These are phyloP conservation scores for Ceratina calcarata DNA, from an alignment of 1,140 invertebrate genomes.

Conservation along the genomic window DNA sequence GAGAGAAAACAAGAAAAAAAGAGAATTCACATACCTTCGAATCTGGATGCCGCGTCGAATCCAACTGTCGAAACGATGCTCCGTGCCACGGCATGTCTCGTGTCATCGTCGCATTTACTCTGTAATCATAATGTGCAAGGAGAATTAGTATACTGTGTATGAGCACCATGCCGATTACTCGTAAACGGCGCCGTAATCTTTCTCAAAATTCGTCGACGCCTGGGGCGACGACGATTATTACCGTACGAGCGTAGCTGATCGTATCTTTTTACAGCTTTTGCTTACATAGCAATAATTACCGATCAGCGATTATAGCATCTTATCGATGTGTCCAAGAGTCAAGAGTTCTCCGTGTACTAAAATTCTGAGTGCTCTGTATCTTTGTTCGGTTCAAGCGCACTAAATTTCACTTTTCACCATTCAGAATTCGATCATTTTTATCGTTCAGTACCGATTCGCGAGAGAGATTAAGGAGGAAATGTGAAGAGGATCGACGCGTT, in stretches of 20 bases:
- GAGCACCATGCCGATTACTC: background rate
- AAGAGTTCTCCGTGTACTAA: slow-evolving; percentile 52
- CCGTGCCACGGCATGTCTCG: slow-evolving; percentile 15
- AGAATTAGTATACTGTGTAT: background rate
- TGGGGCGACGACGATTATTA: slow-evolving; percentile 10
- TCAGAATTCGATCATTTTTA: background rate
- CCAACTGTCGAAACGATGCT: slow-evolving; percentile 8
- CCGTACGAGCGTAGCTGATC: slow-evolving; percentile 42
- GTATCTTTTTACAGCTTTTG: slow-evolving; percentile 51
- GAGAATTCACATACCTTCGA: background rate
- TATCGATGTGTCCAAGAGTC: slow-evolving; percentile 34
- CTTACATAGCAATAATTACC: slow-evolving; percentile 57
- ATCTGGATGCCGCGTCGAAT: too few species aligned
- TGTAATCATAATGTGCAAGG: slow-evolving; percentile 23
- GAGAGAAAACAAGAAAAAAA: background rate
- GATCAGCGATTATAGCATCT: slow-evolving; percentile 44
- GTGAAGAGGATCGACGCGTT: slow-evolving; percentile 31
- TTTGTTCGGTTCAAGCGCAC: too few species aligned
- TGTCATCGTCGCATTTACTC: slow-evolving; percentile 20
- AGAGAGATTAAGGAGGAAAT: background rate
- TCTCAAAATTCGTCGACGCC: background rate
- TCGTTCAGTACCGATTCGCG: background rate
- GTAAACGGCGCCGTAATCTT: background rate
- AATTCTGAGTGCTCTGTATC: slow-evolving; percentile 8
- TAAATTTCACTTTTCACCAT: too few species aligned